Base-by-base conservation (phyloP, 2,888 invertebrate species). In the Argynnis bischoffii region DNA sequence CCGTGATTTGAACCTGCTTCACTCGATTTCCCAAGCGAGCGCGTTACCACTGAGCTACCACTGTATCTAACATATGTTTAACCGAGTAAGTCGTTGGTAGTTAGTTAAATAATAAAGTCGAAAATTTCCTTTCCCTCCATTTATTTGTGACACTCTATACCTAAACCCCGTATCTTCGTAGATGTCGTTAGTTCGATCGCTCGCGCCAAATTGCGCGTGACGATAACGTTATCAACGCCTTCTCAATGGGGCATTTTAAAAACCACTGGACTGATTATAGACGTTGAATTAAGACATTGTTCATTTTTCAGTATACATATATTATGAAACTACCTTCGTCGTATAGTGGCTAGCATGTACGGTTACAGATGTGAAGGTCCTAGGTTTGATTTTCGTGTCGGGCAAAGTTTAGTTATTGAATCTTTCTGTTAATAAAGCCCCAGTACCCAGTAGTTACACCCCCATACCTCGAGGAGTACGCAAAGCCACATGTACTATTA, bases 171-270 rank as follows among this genome's bases (percentile, higher is more conserved):
- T 70, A 67, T 70, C 70, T 50, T 48, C 64, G 64, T 61, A 53
- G 64, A 54, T 53, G 70, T 64, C 70, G 70, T 70, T 70, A 70
- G 70, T 70, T 70, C 70, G 70, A 70, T 75, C 74, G 66, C 61
- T 66, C 64, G 66, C 66, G 55, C 79, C 83, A 83, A 85, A 86
- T 86, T 85, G 86, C 79, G 81, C 81, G 86, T 85, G 78, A 83
- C 74, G 81, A 81, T 81, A 79, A 75, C 64, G 66, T 76, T 75
- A 81, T 80, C 80, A 75, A 60, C 51, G 64, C 57, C 69, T 67
- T 56, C 78, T 75, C 75, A 80, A 80, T 79, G 77, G 79, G 78
- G 76, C 75, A 75, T 78, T 82, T 82, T 81, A 76, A 81, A 82
- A 82, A 77, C 76, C 83, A 79, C 77, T 80, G 81, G 77, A 79